Percentiles rank a stretch among this genome's conserved stretches.
phyloP scores from a whole-genome alignment of 2,113 vertebrate genomes.

The Mustela nigripes region DNA sequence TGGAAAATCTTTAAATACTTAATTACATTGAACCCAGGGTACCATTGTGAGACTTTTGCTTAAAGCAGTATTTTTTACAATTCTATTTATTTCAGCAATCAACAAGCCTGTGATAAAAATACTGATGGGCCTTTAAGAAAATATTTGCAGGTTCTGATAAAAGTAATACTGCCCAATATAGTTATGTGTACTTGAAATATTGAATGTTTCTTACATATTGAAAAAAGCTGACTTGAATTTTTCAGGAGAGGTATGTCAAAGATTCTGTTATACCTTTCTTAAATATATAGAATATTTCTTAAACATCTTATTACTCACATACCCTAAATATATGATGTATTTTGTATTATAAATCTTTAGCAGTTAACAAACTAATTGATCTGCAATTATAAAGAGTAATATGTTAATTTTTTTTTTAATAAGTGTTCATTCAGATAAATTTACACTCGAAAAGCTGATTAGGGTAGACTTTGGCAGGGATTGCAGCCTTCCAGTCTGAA shows the following conservation, averaged over 20 bases:
- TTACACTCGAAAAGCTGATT: background rate
- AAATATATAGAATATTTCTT: background rate
- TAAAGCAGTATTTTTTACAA: constrained; percentile 66
- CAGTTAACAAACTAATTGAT: background rate
- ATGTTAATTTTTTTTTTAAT: background rate
- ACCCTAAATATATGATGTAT: background rate
- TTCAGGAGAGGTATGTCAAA: background rate
- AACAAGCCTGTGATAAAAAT: constrained; percentile 9
- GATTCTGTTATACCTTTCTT: background rate
- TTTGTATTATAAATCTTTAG: background rate
- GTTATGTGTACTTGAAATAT: background rate
- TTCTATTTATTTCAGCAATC: background rate
- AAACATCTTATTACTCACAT: background rate
- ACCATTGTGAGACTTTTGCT: constrained; percentile 65
- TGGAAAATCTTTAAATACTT: constrained; percentile 67
- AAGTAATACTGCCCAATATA: background rate
- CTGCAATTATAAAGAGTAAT: background rate
- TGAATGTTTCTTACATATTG: background rate
- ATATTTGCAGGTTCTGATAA: background rate
- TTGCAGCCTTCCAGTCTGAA: background rate
- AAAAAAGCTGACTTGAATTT: background rate
- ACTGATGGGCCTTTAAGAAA: background rate
- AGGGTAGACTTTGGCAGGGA: background rate
- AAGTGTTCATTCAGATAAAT: background rate
- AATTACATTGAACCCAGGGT: constrained; percentile 56